These are phyloP conservation scores for Anthoscopus minutus DNA, from an alignment of 2,113 vertebrate species.

Conservation along the genomic window DNA sequence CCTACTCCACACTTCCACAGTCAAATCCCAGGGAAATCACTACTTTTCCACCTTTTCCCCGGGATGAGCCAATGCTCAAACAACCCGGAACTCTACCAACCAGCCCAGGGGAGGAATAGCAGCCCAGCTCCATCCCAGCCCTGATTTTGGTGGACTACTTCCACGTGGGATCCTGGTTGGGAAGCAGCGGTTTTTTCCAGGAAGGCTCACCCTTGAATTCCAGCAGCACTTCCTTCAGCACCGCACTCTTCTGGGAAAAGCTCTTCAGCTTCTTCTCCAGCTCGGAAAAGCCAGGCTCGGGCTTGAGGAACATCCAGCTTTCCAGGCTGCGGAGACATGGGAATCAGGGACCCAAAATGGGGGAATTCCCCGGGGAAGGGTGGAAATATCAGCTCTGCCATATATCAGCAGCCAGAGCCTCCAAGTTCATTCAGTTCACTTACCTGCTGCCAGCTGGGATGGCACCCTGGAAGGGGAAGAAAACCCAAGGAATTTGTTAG, in stretches of 20 bases:
- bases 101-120: accelerated
- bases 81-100: not conserved
- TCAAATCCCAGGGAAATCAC: not conserved
- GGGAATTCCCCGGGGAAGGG: not conserved
- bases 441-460: not conserved
- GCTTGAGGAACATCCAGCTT: conserved; percentile 34
- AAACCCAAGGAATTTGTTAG: not conserved
- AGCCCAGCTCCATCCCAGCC: not conserved
- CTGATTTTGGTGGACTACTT: not conserved
- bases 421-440: not conserved
- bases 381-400: not conserved
- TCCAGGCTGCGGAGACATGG: not conserved
- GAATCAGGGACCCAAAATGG: not conserved
- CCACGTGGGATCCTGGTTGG: not conserved
- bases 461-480: not conserved
- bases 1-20: not conserved
- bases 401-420: not conserved
- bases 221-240: conserved; percentile 18
- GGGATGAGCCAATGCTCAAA: not conserved
- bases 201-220: conserved; percentile 40
- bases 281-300: not conserved
- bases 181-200: not conserved
- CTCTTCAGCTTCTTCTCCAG: conserved; percentile 46
- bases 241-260: not conserved
- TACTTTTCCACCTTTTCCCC: not conserved